Evolutionary conservation across 2,888 invertebrate species (phyloP).

Genomic region (Cataglyphis rosenhaueri): DNA sequence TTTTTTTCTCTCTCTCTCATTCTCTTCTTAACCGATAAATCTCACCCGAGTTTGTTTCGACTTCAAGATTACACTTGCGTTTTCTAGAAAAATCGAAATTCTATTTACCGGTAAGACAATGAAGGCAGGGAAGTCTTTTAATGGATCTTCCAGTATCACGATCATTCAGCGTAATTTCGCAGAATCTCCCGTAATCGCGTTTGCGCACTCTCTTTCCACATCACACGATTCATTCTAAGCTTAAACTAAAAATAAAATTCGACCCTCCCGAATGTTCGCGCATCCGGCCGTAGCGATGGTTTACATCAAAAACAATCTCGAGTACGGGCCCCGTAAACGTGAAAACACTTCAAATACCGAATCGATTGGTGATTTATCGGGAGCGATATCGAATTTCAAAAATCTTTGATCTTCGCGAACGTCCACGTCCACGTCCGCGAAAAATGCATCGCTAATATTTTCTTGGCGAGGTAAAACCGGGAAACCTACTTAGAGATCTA

Average conservation of each 20-base stretch:
- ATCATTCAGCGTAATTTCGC: slow-evolving; percentile 9
- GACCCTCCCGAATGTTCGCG: slow-evolving; percentile 45
- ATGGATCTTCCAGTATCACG: slow-evolving; percentile 7
- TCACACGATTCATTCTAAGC: slow-evolving; percentile 35
- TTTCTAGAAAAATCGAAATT: slow-evolving; percentile 13
- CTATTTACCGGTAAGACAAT: not conserved
- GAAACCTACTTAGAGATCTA: slow-evolving; percentile 20
- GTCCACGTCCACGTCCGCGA: slow-evolving; percentile 18
- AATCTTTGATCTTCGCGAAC: slow-evolving; percentile 12
- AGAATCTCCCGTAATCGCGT: slow-evolving; percentile 7
- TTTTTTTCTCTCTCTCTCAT: too few relatives aligned
- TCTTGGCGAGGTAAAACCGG: slow-evolving; percentile 40
- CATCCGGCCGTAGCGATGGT: slow-evolving; percentile 25
- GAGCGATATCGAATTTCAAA: slow-evolving; percentile 7
- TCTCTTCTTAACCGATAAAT: slow-evolving; percentile 8
- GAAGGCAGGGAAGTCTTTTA: not conserved
- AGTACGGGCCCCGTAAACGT: slow-evolving; percentile 33
- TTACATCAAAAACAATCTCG: slow-evolving; percentile 60
- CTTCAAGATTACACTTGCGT: not conserved
- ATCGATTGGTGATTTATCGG: slow-evolving; percentile 41
- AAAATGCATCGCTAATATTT: slow-evolving; percentile 50
- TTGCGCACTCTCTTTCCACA: not conserved
- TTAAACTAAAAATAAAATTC: slow-evolving; percentile 62
- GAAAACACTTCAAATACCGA: slow-evolving; percentile 35
- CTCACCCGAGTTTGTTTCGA: not conserved